A percentile compares a stretch with the other conserved stretches of the same genome.
Evolutionary conservation across 2,888 invertebrate genomes (phyloP).

Genomic region (Ophion slaviceki): DNA sequence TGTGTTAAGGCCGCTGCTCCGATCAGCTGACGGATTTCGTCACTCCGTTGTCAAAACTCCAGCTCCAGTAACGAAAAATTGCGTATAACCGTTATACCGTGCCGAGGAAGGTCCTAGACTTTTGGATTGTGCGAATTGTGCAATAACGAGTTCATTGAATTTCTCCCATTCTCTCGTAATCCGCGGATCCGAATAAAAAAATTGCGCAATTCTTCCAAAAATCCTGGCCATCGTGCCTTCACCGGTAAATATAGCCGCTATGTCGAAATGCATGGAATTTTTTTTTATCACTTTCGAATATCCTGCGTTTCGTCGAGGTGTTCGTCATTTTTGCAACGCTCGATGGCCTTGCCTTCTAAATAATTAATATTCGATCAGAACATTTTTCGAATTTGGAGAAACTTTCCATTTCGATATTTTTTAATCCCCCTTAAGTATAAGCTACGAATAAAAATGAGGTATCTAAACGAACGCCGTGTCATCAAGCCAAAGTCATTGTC

Average conservation of each 20-base stretch:
- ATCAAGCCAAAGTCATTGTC: neutral
- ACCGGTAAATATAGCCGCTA: neutral
- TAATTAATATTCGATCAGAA: neutral
- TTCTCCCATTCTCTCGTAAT: neutral
- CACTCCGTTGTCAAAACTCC: slow-evolving; percentile 29
- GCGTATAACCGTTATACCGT: neutral
- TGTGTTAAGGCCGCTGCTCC: slow-evolving; percentile 34
- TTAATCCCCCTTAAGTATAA: too few species aligned
- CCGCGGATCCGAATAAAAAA: neutral
- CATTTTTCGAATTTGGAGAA: neutral
- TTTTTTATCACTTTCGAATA: neutral
- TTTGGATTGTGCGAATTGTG: slow-evolving; percentile 14
- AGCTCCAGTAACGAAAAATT: neutral
- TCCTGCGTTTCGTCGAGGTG: neutral
- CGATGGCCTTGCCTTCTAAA: neutral
- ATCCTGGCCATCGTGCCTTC: neutral
- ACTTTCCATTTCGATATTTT: neutral
- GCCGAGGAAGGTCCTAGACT: neutral
- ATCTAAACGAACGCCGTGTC: neutral
- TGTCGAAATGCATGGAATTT: slow-evolving; percentile 4
- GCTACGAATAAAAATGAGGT: neutral
- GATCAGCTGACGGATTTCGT: slow-evolving; percentile 53
- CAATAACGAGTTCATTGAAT: neutral
- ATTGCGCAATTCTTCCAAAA: neutral
- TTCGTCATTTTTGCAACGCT: neutral